These are phyloP conservation scores for Cottus gobio DNA, from an alignment of 2,113 vertebrate species.

Conservation along the genomic window DNA sequence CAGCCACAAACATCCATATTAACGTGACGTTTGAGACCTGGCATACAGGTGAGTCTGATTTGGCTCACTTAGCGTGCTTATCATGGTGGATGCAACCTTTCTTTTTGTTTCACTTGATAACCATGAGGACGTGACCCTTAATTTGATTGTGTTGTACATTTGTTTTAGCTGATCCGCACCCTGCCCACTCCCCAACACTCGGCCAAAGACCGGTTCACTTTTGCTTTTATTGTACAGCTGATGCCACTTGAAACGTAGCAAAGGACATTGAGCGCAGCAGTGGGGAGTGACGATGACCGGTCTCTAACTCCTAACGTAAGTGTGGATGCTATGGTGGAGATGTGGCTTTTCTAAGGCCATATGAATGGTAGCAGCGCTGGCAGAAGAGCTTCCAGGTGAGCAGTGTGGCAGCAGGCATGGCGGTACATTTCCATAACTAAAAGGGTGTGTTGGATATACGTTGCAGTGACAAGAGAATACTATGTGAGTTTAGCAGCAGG, in stretches of 20 bases:
- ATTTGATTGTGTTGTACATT: background rate
- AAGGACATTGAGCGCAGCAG: background rate
- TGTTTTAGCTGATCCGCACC: too few relatives aligned
- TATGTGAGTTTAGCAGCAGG: background rate
- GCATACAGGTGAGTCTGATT: background rate
- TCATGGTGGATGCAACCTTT: too few relatives aligned
- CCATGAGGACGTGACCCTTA: background rate
- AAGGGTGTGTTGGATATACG: background rate
- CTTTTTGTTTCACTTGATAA: too few relatives aligned
- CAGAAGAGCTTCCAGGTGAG: background rate
- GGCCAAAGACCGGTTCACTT: background rate
- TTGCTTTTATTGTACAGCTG: background rate
- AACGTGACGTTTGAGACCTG: background rate
- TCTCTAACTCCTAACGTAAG: background rate
- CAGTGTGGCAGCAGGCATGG: too few relatives aligned
- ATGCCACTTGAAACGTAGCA: background rate
- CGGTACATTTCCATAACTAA: slow-evolving; percentile 3
- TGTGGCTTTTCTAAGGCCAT: background rate
- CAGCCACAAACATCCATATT: too few relatives aligned
- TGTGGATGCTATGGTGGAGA: background rate
- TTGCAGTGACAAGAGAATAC: slow-evolving; percentile 9
- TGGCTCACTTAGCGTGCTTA: background rate
- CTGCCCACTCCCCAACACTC: background rate
- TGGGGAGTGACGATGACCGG: background rate
- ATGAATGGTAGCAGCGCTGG: background rate